A percentile compares a stretch with the other conserved stretches of the same genome.
Conservation (phyloP, 2,888 invertebrate species). For the Thereva nobilitata region DNA sequence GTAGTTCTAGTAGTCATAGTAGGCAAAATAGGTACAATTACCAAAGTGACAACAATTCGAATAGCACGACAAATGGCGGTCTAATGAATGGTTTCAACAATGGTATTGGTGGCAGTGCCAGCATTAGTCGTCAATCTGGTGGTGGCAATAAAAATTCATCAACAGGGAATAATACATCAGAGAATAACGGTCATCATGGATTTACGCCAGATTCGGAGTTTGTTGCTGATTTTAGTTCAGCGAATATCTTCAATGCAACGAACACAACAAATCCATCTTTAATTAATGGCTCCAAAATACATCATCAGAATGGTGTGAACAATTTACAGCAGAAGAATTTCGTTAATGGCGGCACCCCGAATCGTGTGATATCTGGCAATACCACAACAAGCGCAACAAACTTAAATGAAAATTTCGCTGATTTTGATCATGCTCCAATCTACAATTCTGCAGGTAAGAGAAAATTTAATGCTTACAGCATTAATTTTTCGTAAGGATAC, state of each 20-base stretch:
- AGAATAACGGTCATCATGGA: constrained; percentile 45
- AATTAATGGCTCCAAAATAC: constrained; percentile 36
- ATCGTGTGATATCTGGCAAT: too few species aligned
- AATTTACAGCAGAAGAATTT: constrained; percentile 19
- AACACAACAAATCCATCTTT: constrained; percentile 46
- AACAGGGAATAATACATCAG: background rate
- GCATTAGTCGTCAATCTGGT: too few species aligned
- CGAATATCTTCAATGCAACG: constrained; percentile 72
- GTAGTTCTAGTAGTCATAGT: constrained; percentile 32
- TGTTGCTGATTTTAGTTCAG: constrained; percentile 73
- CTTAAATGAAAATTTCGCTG: constrained; percentile 64
- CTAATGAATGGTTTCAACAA: constrained; percentile 47
- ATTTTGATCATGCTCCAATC: constrained; percentile 74
- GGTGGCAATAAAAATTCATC: too few species aligned
- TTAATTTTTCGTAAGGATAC: constrained; percentile 20
- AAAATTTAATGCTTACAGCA: background rate
- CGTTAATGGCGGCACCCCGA: constrained; percentile 15
- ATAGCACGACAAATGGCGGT: constrained; percentile 25
- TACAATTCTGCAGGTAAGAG: constrained; percentile 64
- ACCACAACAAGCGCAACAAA: constrained; percentile 28
- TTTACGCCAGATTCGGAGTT: constrained; percentile 61
- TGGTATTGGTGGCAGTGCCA: too few species aligned
- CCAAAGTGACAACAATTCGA: constrained; percentile 19
- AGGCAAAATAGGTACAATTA: constrained; percentile 32
- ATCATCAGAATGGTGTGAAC: constrained; percentile 13